A percentile compares a stretch with the other conserved stretches of the same genome.
These are phyloP conservation scores for Lydus trimaculatus DNA, from an alignment of 2,888 invertebrate genomes.

Conservation along the genomic window DNA sequence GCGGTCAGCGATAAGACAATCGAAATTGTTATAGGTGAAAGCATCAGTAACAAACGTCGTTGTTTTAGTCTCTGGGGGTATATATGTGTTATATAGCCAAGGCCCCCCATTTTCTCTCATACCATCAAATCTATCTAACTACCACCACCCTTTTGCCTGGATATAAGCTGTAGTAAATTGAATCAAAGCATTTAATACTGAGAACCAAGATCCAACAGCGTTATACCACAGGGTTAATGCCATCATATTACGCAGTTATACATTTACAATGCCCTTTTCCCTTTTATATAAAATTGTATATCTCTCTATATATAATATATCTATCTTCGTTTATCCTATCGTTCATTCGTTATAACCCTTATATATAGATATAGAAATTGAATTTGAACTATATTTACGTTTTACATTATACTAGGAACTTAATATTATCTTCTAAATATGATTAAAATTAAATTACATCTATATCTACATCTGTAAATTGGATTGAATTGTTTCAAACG, in stretches of 20 bases:
- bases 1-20: constrained; percentile 51
- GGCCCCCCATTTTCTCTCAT: constrained; percentile 22
- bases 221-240: constrained; percentile 48
- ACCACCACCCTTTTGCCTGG: constrained; percentile 45
- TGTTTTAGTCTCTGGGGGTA: background rate
- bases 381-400: constrained; percentile 43
- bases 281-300: constrained; percentile 1
- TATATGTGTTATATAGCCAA: constrained; percentile 5
- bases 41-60: constrained; percentile 26
- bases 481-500: constrained; percentile 21
- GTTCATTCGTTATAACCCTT: constrained; percentile 35
- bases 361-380: constrained; percentile 38
- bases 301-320: background rate
- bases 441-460: constrained; percentile 46
- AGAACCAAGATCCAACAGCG: constrained; percentile 50
- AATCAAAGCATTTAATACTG: constrained; percentile 55
- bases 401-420: constrained; percentile 37
- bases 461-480: constrained; percentile 32
- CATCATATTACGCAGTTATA: constrained; percentile 51
- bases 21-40: constrained; percentile 38
- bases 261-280: constrained; percentile 44
- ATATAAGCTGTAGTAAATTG: constrained; percentile 55
- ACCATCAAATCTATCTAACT: too few species aligned
- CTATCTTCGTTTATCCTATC: constrained; percentile 33
- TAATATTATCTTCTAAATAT: constrained; percentile 45